Conservation (phyloP, 2,797 vertebrate genomes). For the Bradypodion pumilum region DNA sequence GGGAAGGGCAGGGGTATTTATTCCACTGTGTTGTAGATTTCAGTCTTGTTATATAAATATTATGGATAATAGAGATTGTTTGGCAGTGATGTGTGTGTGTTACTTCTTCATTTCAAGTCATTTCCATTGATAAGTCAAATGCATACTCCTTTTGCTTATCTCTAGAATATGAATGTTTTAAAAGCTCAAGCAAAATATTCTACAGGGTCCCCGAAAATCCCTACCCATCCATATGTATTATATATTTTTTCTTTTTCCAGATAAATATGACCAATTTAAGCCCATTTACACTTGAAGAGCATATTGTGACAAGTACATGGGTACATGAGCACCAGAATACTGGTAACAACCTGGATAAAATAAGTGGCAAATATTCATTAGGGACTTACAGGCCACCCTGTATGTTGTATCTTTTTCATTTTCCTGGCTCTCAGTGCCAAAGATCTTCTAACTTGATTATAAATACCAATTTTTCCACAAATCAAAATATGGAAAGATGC, state of each 20-base stretch:
- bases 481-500: constrained; percentile 6
- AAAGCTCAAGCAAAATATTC: not conserved
- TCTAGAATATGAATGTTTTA: not conserved
- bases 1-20: too few relatives aligned
- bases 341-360: too few relatives aligned
- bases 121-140: not conserved
- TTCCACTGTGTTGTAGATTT: not conserved
- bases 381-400: too few relatives aligned
- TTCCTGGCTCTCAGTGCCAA: not conserved
- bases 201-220: too few relatives aligned
- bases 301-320: too few relatives aligned
- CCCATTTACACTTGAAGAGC: too few relatives aligned
- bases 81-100: not conserved
- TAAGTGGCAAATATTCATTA: too few relatives aligned
- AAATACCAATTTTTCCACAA: not conserved
- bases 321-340: too few relatives aligned
- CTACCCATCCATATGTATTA: too few relatives aligned
- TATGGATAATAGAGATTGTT: not conserved
- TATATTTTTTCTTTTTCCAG: too few relatives aligned
- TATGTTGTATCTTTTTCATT: not conserved
- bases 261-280: too few relatives aligned
- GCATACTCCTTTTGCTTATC: not conserved
- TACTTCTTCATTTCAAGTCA: not conserved
- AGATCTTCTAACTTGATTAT: constrained; percentile 6
- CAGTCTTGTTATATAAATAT: not conserved